These are phyloP conservation scores for Ctenomys sociabilis DNA, from an alignment of 2,113 vertebrate genomes.

Conservation along the genomic window DNA sequence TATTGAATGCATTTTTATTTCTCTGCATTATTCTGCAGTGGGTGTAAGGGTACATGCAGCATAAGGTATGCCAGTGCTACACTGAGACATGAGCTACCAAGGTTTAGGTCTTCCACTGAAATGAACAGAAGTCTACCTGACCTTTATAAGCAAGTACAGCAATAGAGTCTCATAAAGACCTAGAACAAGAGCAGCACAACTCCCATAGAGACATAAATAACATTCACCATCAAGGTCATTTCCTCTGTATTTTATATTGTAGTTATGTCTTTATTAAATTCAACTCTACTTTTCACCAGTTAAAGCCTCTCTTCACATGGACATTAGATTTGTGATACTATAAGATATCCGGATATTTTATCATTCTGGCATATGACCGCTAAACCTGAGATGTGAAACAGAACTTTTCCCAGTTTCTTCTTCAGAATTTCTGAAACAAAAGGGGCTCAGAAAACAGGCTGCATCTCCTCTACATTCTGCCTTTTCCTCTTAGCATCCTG, in stretches of 20 bases:
- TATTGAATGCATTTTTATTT: neutral
- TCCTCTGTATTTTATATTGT: conserved; percentile 1
- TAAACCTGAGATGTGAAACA: neutral
- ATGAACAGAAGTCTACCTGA: neutral
- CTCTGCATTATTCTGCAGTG: neutral
- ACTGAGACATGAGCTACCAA: conserved; percentile 5
- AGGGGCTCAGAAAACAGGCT: neutral
- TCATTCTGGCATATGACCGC: neutral
- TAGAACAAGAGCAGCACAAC: neutral
- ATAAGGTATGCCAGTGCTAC: neutral
- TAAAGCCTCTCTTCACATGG: neutral
- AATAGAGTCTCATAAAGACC: neutral
- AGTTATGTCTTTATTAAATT: conserved; percentile 21
- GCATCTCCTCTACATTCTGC: neutral
- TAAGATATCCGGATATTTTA: neutral
- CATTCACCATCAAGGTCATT: neutral
- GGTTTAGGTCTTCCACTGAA: neutral
- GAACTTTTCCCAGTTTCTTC: neutral
- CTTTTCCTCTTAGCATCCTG: neutral
- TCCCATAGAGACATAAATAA: neutral
- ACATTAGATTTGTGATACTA: neutral
- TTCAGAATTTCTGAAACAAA: neutral
- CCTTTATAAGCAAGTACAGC: neutral
- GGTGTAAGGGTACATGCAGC: neutral
- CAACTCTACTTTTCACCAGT: conserved; percentile 4